These are phyloP conservation scores for Apocheima hispidaria DNA, from an alignment of 2,888 invertebrate species.

Conservation along the genomic window DNA sequence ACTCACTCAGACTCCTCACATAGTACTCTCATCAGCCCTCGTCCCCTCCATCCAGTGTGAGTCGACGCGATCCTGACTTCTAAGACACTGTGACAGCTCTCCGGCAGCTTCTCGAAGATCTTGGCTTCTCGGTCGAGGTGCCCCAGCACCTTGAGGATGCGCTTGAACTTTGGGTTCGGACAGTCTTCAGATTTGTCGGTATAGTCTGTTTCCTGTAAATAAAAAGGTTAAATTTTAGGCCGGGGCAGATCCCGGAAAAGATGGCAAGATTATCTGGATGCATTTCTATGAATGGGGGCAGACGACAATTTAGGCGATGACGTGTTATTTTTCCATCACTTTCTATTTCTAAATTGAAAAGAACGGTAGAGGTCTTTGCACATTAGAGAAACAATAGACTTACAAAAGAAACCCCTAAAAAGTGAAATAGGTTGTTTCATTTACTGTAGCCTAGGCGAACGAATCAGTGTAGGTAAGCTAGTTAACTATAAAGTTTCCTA, in stretches of 20 bases:
- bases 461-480: too few species aligned
- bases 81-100: slow-evolving; percentile 80
- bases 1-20: slow-evolving; percentile 89
- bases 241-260: too few species aligned
- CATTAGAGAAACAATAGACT: too few species aligned
- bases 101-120: slow-evolving; percentile 85
- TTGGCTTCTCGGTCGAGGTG: slow-evolving; percentile 86
- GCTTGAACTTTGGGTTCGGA: slow-evolving; percentile 87
- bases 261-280: too few species aligned
- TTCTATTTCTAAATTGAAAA: too few species aligned
- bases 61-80: slow-evolving; percentile 89
- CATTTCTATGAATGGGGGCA: too few species aligned
- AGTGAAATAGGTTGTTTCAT: too few species aligned
- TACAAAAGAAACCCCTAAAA: too few species aligned
- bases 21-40: slow-evolving; percentile 89
- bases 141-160: slow-evolving; percentile 86
- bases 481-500: slow-evolving; percentile 25
- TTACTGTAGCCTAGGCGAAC: too few species aligned
- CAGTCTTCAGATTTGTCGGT: slow-evolving; percentile 83
- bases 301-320: too few species aligned
- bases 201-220: slow-evolving; percentile 67
- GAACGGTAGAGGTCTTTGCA: too few species aligned
- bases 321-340: too few species aligned
- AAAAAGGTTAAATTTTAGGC: neutral
- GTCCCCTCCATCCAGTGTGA: slow-evolving; percentile 88